These are phyloP conservation scores for Neosalanx taihuensis DNA, from an alignment of 2,797 vertebrate genomes.

Conservation along the genomic window DNA sequence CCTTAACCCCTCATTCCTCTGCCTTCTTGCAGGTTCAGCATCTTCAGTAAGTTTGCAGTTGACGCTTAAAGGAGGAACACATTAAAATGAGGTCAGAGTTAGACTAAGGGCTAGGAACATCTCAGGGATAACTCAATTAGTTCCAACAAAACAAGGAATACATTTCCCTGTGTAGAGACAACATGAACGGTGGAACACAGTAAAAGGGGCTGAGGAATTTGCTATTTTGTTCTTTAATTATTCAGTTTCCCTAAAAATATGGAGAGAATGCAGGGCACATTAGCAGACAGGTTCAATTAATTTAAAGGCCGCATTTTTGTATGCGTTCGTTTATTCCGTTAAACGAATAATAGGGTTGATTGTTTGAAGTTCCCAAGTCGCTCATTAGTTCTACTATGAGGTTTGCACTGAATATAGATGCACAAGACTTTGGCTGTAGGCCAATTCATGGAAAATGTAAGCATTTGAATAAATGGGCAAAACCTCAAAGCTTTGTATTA, in stretches of 20 bases:
- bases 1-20: slow-evolving; percentile 6
- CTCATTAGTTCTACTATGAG: slow-evolving; percentile 62
- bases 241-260: slow-evolving; percentile 47
- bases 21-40: not conserved
- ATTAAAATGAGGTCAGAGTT: not conserved
- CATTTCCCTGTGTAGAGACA: slow-evolving; percentile 30
- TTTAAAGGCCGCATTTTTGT: slow-evolving; percentile 47
- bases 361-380: slow-evolving; percentile 58
- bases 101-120: not conserved
- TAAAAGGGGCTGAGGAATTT: slow-evolving; percentile 43
- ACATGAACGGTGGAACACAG: slow-evolving; percentile 11
- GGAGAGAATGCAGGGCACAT: slow-evolving; percentile 8
- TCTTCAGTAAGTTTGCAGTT: not conserved
- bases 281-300: slow-evolving; percentile 60
- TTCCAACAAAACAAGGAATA: slow-evolving; percentile 25
- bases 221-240: slow-evolving; percentile 55
- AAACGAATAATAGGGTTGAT: slow-evolving; percentile 58
- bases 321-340: slow-evolving; percentile 53
- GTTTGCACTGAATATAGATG: slow-evolving; percentile 62
- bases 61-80: slow-evolving; percentile 16
- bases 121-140: not conserved
- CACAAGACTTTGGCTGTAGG: slow-evolving; percentile 38
- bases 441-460: slow-evolving; percentile 41
- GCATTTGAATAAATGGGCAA: slow-evolving; percentile 54
- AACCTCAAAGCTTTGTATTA: slow-evolving; percentile 48